Percentiles rank a stretch among this genome's conserved stretches.
These are phyloP conservation scores for Sceloporus tristichus DNA, from an alignment of 2,113 vertebrate genomes.

Conservation along the genomic window DNA sequence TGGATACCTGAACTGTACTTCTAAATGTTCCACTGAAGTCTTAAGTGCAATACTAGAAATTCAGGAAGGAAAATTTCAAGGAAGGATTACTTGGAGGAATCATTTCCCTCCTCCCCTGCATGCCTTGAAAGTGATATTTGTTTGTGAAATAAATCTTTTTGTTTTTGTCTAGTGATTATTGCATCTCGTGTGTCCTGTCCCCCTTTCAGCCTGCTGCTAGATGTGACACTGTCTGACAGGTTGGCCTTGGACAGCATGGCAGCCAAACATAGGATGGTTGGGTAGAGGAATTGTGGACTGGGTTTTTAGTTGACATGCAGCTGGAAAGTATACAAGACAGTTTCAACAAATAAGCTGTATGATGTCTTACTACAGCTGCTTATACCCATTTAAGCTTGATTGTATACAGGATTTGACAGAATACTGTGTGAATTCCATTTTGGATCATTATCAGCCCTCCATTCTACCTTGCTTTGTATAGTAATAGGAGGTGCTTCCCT, in stretches of 20 bases:
- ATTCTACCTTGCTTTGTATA: neutral
- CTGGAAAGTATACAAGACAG: neutral
- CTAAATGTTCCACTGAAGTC: no score
- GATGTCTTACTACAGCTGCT: neutral
- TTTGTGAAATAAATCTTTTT: neutral
- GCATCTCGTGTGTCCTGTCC: neutral
- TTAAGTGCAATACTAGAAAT: no score
- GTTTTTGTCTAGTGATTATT: neutral
- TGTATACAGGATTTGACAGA: neutral
- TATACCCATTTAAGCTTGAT: neutral
- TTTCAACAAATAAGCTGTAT: conserved; percentile 7
- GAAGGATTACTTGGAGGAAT: neutral
- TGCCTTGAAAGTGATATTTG: neutral
- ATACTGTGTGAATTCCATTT: neutral
- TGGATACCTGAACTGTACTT: no score
- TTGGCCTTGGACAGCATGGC: neutral
- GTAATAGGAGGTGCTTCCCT: neutral
- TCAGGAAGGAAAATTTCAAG: no score
- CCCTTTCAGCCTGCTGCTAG: neutral
- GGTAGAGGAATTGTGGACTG: neutral
- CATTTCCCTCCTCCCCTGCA: no score
- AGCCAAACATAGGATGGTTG: neutral
- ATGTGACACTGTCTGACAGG: neutral
- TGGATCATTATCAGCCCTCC: neutral
- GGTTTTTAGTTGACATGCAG: neutral